A percentile compares a stretch with the other conserved stretches of the same genome.
Evolutionary conservation across 2,888 invertebrate genomes (phyloP).

Genomic region (Drosophila leonis): DNA sequence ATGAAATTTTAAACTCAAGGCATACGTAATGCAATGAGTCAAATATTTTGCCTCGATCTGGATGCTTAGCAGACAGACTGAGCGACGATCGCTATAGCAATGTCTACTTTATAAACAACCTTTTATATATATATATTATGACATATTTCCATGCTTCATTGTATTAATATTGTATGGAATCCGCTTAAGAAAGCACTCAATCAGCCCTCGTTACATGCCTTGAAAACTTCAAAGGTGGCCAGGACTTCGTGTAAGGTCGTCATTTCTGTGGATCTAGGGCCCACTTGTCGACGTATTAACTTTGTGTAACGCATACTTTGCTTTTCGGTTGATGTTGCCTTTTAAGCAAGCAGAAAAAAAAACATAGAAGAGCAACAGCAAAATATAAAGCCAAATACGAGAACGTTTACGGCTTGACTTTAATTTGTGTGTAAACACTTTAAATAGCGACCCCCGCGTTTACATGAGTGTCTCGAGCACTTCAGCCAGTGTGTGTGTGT

Average conservation of each 20-base stretch:
- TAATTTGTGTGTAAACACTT: slow-evolving; percentile 79
- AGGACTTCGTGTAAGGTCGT: slow-evolving; percentile 7
- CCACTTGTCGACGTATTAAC: slow-evolving; percentile 65
- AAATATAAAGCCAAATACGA: slow-evolving; percentile 40
- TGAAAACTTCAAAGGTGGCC: slow-evolving; percentile 47
- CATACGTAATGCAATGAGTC: too few relatives aligned
- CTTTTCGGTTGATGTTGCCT: slow-evolving; percentile 39
- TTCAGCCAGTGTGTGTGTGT: slow-evolving; percentile 48
- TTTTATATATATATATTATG: neutral
- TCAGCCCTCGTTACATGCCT: slow-evolving; percentile 22
- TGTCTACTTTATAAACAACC: neutral
- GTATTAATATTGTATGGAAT: neutral
- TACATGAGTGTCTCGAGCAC: slow-evolving; percentile 45
- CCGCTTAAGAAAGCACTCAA: neutral
- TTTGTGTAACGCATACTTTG: slow-evolving; percentile 63
- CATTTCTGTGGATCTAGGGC: slow-evolving; percentile 13
- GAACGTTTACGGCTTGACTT: slow-evolving; percentile 66
- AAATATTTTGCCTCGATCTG: neutral
- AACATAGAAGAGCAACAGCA: neutral
- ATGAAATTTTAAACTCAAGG: too few relatives aligned
- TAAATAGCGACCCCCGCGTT: slow-evolving; percentile 51
- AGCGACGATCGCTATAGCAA: neutral
- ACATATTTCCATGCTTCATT: too few relatives aligned
- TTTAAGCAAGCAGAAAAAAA: slow-evolving; percentile 19
- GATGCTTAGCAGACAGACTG: neutral